Evolutionary conservation across 2,888 invertebrate genomes (phyloP).

Genomic region (Lasioglossum lativentre): DNA sequence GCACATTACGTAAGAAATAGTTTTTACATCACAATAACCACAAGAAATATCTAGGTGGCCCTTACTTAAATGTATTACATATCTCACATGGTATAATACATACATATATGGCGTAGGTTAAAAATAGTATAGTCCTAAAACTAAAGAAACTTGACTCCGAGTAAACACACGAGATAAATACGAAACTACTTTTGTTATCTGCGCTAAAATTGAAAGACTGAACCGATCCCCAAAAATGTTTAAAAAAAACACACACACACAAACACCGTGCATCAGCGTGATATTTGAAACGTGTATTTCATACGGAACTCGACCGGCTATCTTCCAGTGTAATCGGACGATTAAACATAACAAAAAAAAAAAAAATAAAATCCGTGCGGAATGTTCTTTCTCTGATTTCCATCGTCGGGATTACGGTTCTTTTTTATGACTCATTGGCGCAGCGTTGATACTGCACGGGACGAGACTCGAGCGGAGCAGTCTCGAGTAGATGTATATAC

Average conservation of each 20-base stretch:
- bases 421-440: constrained; percentile 35
- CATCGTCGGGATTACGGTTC: background rate
- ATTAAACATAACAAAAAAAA: background rate
- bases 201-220: background rate
- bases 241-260: background rate
- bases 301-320: background rate
- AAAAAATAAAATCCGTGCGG: background rate
- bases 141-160: too few species aligned
- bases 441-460: constrained; percentile 25
- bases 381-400: background rate
- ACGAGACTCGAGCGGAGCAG: constrained; percentile 26
- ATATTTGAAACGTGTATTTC: background rate
- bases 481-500: constrained; percentile 12
- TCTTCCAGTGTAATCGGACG: background rate
- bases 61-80: too few species aligned
- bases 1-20: too few species aligned
- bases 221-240: background rate
- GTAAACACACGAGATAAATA: background rate
- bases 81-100: too few species aligned
- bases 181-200: background rate
- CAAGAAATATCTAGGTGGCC: too few species aligned
- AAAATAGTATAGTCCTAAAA: too few species aligned
- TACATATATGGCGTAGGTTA: too few species aligned
- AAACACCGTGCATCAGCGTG: background rate
- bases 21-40: too few species aligned